Evolutionary conservation across 2,113 vertebrate species (phyloP), one percentile per base, ranked within the genome.

Genomic region (Pionites leucogaster): DNA sequence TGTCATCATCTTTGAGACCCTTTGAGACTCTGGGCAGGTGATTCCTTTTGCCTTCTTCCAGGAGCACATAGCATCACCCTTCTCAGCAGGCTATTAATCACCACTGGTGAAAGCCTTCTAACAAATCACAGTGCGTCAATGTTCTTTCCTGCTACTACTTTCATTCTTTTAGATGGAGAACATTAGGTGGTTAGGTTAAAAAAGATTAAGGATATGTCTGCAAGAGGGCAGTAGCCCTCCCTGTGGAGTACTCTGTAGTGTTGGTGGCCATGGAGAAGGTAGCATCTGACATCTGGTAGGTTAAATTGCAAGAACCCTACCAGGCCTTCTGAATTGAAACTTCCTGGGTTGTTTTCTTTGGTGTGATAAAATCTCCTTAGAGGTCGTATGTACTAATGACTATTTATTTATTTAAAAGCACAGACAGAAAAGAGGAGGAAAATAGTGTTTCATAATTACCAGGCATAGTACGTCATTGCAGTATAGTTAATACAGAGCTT

Each of bases 401-500:
- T 14, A 10, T 18, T 87, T 64, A 0, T 69, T 77, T 63, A 15
- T 82, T 65, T n/a, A 44, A 90, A 83, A 52, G 37, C 2, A 7
- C 9, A 69, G 69, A 42, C 7, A 70, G 31, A 91, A 71, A 78
- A 70, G 63, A 74, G 31, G 31, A 81, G 27, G 12, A 75, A 85
- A 82, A 62, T 4, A 59, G 2, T 33, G 16, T 70, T 84, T 84
- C 24, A 2, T 78, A 65, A 72, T 68, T 82, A 63, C 7, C 2
- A 52, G 25, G 12, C 5, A 1, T 60, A 52, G 24, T 71, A n/a
- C 3, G 17, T 68, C 13, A 4, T 33, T 39, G 33, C 1, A 1
- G 0, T 3, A 14, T 17, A 17, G 55, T 62, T 91, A 28, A 23
- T 75, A 17, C 3, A 59, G 28, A 86, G 35, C 20, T 91, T 29